Conservation (phyloP, 1,140 invertebrate genomes). For the Bombus pyrosoma region DNA sequence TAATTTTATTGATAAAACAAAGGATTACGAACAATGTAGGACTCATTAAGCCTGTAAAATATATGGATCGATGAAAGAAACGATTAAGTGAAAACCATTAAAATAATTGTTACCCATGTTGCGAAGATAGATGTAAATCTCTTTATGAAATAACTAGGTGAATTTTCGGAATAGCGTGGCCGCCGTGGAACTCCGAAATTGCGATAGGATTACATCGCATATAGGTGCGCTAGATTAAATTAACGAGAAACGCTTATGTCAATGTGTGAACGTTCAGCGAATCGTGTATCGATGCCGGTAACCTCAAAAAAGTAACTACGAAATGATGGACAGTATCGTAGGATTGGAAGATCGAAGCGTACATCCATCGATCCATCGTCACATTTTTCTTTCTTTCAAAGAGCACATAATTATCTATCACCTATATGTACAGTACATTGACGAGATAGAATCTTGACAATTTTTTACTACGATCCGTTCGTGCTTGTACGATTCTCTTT, state of each 20-base stretch:
- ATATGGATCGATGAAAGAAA: no score
- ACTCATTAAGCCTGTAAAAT: no score
- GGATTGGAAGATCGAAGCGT: neutral
- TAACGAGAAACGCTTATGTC: neutral
- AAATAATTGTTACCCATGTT: no score
- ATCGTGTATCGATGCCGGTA: neutral
- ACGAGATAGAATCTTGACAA: neutral
- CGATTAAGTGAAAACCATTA: no score
- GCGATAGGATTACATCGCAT: conserved; percentile 18
- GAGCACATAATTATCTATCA: neutral
- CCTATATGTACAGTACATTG: neutral
- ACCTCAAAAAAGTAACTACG: conserved; percentile 6
- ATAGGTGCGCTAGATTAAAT: conserved; percentile 4
- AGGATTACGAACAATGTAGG: no score
- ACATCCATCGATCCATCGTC: neutral
- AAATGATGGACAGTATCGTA: neutral
- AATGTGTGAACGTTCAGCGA: neutral
- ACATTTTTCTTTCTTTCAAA: neutral
- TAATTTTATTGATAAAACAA: no score
- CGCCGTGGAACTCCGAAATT: conserved; percentile 26
- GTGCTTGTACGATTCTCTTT: neutral
- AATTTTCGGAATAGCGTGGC: conserved; percentile 30
- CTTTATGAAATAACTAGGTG: neutral
- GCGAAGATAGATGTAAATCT: neutral
- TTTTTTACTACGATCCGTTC: conserved; percentile 10